Conservation (phyloP, 1,140 invertebrate species). For the Diorhabda carinulata region DNA sequence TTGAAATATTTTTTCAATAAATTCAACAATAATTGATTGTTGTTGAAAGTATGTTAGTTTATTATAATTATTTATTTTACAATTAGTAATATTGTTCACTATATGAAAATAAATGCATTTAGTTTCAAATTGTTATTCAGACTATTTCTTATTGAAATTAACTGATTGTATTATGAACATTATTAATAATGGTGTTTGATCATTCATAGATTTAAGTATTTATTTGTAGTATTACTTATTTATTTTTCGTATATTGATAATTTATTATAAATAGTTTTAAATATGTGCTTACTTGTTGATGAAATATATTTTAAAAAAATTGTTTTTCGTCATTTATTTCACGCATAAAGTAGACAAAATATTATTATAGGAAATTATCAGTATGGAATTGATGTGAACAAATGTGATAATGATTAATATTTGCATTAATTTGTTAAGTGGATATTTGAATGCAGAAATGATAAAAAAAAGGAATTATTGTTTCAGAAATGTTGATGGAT, state of each 20-base stretch:
- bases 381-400: constrained; percentile 90
- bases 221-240: too few relatives aligned
- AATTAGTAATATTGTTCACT: background rate
- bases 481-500: constrained; percentile 53
- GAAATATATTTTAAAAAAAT: too few relatives aligned
- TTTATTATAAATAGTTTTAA: too few relatives aligned
- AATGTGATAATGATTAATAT: constrained; percentile 80
- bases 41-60: background rate
- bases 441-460: constrained; percentile 69
- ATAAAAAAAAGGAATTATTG: constrained; percentile 60
- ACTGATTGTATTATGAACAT: too few relatives aligned
- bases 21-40: background rate
- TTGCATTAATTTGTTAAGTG: constrained; percentile 70
- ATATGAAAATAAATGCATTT: background rate
- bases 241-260: too few relatives aligned
- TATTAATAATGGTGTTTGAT: too few relatives aligned
- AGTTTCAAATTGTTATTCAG: too few relatives aligned
- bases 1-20: background rate
- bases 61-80: background rate
- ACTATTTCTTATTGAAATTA: too few relatives aligned
- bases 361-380: constrained; percentile 89
- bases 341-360: constrained; percentile 65
- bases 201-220: too few relatives aligned
- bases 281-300: too few relatives aligned
- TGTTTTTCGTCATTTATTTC: too few relatives aligned